A percentile compares a stretch with the other conserved stretches of the same genome.
Conservation (phyloP, 2,888 invertebrate species). For the Diarsia dahlii region DNA sequence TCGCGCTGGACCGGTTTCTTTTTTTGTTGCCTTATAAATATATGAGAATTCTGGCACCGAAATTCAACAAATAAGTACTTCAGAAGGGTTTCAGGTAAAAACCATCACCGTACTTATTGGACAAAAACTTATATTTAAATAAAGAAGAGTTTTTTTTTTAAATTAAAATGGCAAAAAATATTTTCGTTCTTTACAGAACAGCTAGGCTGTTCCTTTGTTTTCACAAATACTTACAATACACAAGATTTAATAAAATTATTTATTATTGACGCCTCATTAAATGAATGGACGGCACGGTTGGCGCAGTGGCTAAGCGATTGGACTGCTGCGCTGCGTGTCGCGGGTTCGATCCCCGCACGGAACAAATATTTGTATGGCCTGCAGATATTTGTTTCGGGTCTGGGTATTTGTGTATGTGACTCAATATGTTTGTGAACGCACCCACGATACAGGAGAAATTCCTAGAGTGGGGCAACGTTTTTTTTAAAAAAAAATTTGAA, state of each 20-base stretch:
- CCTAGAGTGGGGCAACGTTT: no score
- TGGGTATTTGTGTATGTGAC: no score
- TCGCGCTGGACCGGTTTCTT: not conserved
- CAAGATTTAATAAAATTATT: slow-evolving; percentile 1
- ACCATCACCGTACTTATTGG: not conserved
- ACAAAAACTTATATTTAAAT: not conserved
- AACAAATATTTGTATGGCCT: no score
- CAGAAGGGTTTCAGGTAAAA: not conserved
- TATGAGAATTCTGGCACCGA: not conserved
- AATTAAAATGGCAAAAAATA: not conserved
- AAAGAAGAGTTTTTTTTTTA: not conserved
- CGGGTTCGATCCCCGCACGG: no score
- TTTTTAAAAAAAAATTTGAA: no score
- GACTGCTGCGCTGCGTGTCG: no score
- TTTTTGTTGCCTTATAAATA: not conserved
- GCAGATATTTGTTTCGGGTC: no score
- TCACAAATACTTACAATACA: not conserved
- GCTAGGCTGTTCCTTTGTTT: not conserved
- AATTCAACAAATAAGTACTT: not conserved
- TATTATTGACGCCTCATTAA: not conserved
- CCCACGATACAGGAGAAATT: no score
- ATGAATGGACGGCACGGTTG: no score
- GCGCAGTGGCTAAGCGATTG: no score
- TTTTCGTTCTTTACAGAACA: not conserved
- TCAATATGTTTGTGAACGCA: no score